phyloP scores from a whole-genome alignment of 2,113 vertebrate genomes.

The Tauraco erythrolophus region DNA sequence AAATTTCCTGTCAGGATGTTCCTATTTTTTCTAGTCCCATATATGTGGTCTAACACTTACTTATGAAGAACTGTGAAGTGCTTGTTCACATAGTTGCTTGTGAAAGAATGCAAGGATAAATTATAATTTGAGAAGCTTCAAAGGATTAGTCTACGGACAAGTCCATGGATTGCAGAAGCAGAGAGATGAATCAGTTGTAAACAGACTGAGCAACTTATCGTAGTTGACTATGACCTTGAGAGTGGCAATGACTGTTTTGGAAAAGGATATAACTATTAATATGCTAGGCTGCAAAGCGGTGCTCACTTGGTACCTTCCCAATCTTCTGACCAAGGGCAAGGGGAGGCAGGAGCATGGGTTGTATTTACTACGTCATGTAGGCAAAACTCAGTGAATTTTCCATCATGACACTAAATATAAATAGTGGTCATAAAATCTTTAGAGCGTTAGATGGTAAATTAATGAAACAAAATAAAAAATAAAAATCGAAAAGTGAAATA shows the following conservation, averaged over 20 bases:
- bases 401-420: background rate
- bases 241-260: background rate
- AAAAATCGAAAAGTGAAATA: conserved; percentile 50
- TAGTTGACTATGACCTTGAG: background rate
- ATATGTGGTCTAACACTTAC: background rate
- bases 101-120: background rate
- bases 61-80: background rate
- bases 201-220: background rate
- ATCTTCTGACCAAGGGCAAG: background rate
- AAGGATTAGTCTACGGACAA: background rate
- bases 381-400: background rate
- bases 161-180: background rate
- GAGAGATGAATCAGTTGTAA: background rate
- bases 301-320: background rate
- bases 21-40: background rate
- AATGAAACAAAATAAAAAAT: conserved; percentile 49
- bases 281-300: background rate
- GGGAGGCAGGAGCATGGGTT: background rate
- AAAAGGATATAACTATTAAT: background rate
- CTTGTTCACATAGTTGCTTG: background rate
- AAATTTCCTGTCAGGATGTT: background rate
- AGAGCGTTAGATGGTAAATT: conserved; percentile 7
- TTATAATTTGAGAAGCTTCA: background rate
- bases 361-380: background rate
- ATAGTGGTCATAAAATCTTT: background rate